Evolutionary conservation across 92 coral and sea anemone species (phyloP).

Genomic region (Phenganax marumi): DNA sequence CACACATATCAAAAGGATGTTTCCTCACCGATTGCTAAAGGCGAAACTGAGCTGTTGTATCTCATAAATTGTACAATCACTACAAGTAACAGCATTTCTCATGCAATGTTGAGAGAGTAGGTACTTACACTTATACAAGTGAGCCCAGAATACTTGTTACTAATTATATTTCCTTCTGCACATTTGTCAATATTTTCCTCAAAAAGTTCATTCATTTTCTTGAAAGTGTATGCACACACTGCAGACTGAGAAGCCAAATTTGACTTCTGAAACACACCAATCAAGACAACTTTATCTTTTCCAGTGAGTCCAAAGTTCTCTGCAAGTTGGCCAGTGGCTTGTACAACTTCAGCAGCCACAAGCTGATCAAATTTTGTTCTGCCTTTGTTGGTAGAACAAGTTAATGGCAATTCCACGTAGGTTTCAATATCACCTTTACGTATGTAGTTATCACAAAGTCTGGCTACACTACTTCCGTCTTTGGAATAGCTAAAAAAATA

Average conservation of each 20-base stretch:
- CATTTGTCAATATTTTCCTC: conserved; percentile 9
- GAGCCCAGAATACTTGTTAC: neutral
- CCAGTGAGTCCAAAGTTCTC: conserved; percentile 22
- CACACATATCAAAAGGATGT: too few relatives aligned
- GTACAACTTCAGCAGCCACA: conserved; percentile 17
- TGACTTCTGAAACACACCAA: conserved; percentile 28
- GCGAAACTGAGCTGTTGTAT: too few relatives aligned
- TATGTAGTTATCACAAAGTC: neutral
- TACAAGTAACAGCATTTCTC: neutral
- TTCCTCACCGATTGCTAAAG: too few relatives aligned
- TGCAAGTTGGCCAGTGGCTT: conserved; percentile 17
- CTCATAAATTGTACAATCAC: neutral
- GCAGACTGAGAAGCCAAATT: conserved; percentile 1
- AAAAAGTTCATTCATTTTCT: conserved; percentile 20
- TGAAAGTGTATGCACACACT: conserved; percentile 20
- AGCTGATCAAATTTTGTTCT: conserved; percentile 9
- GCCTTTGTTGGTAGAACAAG: conserved; percentile 12
- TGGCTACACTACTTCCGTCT: conserved; percentile 16
- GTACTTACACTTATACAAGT: neutral
- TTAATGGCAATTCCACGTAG: conserved; percentile 10
- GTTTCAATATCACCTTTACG: neutral
- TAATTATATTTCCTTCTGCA: neutral
- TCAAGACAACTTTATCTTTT: neutral
- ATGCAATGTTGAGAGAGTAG: neutral
- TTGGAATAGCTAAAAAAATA: conserved; percentile 8